phyloP scores from a whole-genome alignment of 2,113 vertebrate species.

The Haemorhous mexicanus region DNA sequence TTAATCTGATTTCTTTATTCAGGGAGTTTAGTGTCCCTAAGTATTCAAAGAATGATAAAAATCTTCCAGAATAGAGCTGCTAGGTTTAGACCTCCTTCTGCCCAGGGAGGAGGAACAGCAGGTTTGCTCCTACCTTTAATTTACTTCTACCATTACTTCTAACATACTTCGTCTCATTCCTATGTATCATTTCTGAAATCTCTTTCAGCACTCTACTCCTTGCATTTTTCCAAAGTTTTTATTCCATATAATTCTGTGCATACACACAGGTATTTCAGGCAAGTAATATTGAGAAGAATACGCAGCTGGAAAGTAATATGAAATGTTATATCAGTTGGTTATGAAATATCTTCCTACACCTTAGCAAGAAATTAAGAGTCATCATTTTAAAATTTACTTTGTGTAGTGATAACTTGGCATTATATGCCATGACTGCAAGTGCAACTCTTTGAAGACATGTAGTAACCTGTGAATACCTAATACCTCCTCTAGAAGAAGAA shows the following conservation, averaged over 20 bases:
- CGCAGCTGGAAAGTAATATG: background rate
- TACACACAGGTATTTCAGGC: background rate
- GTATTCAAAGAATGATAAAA: background rate
- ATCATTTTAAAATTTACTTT: background rate
- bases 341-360: background rate
- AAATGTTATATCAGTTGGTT: background rate
- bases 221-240: background rate
- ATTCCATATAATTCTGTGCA: background rate
- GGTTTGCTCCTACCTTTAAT: background rate
- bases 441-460: background rate
- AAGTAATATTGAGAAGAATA: background rate
- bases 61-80: background rate
- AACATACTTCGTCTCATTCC: background rate
- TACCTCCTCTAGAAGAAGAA: background rate
- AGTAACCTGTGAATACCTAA: background rate
- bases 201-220: background rate
- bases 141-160: background rate
- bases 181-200: background rate
- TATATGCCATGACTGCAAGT: background rate
- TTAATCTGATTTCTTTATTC: conserved; percentile 15
- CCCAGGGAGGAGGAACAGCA: background rate
- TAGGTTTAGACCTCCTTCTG: background rate
- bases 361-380: background rate
- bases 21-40: background rate
- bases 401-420: background rate